Base-by-base conservation (phyloP, 2,797 vertebrate species). In the Sorex maritimensis region DNA sequence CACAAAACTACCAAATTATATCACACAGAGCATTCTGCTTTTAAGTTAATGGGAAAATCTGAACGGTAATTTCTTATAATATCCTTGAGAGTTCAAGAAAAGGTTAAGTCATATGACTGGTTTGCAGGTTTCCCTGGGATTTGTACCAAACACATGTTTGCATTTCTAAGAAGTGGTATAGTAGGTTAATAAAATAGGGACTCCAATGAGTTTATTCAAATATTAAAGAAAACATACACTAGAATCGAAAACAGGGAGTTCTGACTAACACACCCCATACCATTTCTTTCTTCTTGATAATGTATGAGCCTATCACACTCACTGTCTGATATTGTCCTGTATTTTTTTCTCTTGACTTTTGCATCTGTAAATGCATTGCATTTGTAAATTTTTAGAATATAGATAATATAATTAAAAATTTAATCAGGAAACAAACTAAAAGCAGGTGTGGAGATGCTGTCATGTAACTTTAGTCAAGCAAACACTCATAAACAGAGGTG, bases 321-420 rank as follows among this genome's bases (percentile, higher is more conserved):
- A n/a, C 41, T 79, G 11, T 11, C 30, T 44, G 7, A 28, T 28
- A 68, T 11, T 58, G 44, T 15, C 74, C 28, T 46, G 3, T 46
- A 79, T 15, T 77, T 34, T 80, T 73, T 19, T 55, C 21, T 38
- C 72, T 52, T 68, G 19, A 44, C 58, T 90, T 92, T 79, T 73
- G 34, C 79, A 17, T 68, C 23, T 41, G 26, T 44, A 41, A 85
- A 93, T 93, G 41, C 7, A 38, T 49, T 14, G 68, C 52, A 52
- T 84, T 84, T 79, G 46, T 52, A 58, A 71, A 58, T 87, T 95
- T 89, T 86, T 81, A 81, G 68, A 73, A 82, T 28, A 90, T 30
- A 92, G 23, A 73, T 15, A 69, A 26, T 17, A 26, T 21, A 67
- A 44, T 81, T 79, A 72, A 81, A 71, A 71, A 28, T 19, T 12